phyloP scores from a whole-genome alignment of 92 coral and sea anemone genomes.

The Ricordea florida region DNA sequence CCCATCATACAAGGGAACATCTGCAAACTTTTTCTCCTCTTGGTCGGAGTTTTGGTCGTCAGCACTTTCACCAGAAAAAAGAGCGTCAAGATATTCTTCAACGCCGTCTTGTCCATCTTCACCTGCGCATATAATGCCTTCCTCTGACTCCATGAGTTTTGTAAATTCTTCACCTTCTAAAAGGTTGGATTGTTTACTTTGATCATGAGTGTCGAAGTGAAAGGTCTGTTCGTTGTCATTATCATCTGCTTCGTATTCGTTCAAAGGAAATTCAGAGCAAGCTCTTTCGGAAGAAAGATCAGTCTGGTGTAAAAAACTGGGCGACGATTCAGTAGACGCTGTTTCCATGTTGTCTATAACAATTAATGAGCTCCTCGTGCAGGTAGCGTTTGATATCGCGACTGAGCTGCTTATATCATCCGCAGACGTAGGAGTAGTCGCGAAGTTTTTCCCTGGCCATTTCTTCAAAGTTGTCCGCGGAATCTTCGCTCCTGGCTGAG shows the following conservation, averaged over 20 bases:
- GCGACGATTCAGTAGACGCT: too few relatives aligned
- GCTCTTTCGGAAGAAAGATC: not conserved
- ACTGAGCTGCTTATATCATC: too few relatives aligned
- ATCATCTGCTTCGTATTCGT: not conserved
- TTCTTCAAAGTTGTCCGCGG: slow-evolving; percentile 46
- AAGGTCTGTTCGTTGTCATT: slow-evolving; percentile 2
- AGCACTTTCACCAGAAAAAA: slow-evolving; percentile 10
- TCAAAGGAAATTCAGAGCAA: not conserved
- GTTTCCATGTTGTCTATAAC: too few relatives aligned
- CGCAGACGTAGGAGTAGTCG: too few relatives aligned
- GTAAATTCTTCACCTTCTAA: slow-evolving; percentile 2
- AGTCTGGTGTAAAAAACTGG: slow-evolving; percentile 12
- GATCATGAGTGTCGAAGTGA: slow-evolving; percentile 1
- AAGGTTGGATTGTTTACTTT: not conserved
- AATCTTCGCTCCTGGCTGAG: slow-evolving; percentile 54
- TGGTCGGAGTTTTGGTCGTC: not conserved
- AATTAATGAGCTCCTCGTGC: too few relatives aligned
- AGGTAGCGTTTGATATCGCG: too few relatives aligned
- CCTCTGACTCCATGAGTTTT: not conserved
- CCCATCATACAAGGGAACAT: slow-evolving; percentile 60
- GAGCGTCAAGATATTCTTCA: slow-evolving; percentile 20
- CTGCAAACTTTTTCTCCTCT: slow-evolving; percentile 8
- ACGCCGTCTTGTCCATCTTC: slow-evolving; percentile 1
- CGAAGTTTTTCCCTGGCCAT: slow-evolving; percentile 35
- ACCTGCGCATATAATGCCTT: not conserved